phyloP scores from a whole-genome alignment of 2,888 invertebrate species.

The Drosophila maculinotata region DNA sequence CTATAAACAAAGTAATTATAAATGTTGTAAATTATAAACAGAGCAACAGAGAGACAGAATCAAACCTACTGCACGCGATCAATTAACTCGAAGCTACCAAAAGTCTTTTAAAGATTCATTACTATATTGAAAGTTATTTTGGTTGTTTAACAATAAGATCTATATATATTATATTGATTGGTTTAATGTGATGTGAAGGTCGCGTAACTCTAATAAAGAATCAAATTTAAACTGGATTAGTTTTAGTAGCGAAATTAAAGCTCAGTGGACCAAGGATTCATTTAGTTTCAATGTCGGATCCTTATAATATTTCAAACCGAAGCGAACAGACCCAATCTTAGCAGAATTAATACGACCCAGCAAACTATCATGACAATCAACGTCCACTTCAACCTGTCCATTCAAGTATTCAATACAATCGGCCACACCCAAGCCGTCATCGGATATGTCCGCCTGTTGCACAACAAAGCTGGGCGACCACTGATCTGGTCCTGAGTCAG shows the following conservation, averaged over 20 bases:
- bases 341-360: constrained; percentile 31
- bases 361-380: constrained; percentile 71
- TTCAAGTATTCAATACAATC: constrained; percentile 75
- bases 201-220: not conserved
- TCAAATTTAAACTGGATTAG: not conserved
- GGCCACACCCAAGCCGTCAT: constrained; percentile 39
- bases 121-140: no score
- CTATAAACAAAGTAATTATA: no score
- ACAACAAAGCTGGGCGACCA: constrained; percentile 27
- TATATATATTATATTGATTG: not conserved
- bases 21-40: no score
- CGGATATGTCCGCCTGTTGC: constrained; percentile 41
- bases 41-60: no score
- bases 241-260: not conserved
- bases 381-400: constrained; percentile 65
- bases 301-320: constrained; percentile 37
- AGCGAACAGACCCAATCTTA: constrained; percentile 19
- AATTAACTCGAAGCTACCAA: no score
- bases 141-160: not conserved
- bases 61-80: no score
- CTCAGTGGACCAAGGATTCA: constrained; percentile 47
- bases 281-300: constrained; percentile 30
- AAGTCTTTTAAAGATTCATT: no score
- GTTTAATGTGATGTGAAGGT: no score
- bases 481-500: not conserved